A percentile compares a stretch with the other conserved stretches of the same genome.
phyloP scores from a whole-genome alignment of 2,888 invertebrate species.

The Standfussiana lucernea region DNA sequence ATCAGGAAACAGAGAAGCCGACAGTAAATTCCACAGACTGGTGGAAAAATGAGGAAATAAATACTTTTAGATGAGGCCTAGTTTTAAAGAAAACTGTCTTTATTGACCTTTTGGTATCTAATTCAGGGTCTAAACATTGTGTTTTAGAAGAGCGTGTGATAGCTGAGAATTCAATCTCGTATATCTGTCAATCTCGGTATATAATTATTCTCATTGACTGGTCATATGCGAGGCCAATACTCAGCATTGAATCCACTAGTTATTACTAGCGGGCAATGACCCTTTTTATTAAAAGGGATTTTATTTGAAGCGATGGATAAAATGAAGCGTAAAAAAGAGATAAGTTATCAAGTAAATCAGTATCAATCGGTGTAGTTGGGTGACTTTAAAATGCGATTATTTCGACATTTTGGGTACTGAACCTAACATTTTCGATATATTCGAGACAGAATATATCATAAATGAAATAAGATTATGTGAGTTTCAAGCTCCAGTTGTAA shows the following conservation, averaged over 20 bases:
- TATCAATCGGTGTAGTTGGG: conserved; percentile 10
- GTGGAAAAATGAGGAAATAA: too few relatives aligned
- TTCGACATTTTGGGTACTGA: neutral
- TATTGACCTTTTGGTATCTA: neutral
- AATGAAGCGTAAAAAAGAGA: conserved; percentile 23
- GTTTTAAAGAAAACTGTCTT: neutral
- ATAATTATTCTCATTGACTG: neutral
- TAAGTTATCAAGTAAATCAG: neutral
- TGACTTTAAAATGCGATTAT: conserved; percentile 20
- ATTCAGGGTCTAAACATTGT: neutral
- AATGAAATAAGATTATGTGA: neutral
- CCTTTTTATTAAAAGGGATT: neutral
- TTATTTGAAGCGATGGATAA: conserved; percentile 11
- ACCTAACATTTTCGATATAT: neutral
- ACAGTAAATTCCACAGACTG: too few relatives aligned
- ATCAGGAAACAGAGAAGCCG: too few relatives aligned
- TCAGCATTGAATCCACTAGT: neutral
- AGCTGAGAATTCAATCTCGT: neutral
- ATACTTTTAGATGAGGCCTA: neutral
- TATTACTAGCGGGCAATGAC: too few relatives aligned
- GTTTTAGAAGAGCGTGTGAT: neutral
- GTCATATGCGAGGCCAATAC: neutral
- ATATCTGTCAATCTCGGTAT: neutral
- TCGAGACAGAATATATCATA: neutral
- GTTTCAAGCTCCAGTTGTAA: neutral